These are phyloP conservation scores for Ciconia stormi DNA, from an alignment of 2,113 vertebrate genomes.

Conservation along the genomic window DNA sequence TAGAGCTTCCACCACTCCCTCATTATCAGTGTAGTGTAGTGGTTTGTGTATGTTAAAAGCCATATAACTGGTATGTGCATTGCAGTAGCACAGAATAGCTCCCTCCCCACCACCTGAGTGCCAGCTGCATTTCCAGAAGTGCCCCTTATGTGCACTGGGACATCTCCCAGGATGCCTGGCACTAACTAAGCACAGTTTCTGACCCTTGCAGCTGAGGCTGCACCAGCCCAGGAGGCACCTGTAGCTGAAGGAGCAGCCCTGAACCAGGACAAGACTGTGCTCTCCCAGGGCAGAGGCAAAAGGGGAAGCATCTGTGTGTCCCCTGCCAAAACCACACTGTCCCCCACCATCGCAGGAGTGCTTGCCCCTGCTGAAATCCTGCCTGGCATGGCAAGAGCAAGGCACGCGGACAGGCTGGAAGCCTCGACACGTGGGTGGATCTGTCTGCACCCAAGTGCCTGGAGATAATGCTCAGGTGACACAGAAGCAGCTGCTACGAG, in stretches of 20 bases:
- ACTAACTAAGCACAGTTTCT: background rate
- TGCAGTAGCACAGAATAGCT: background rate
- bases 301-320: accelerated
- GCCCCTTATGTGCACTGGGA: accelerated
- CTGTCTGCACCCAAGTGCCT: background rate
- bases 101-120: background rate
- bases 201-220: background rate
- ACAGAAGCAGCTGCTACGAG: background rate
- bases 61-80: accelerated
- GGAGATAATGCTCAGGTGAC: background rate
- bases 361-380: background rate
- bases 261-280: background rate
- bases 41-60: background rate
- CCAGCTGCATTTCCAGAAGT: background rate
- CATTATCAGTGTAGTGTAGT: accelerated
- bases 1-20: background rate
- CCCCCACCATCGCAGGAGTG: accelerated
- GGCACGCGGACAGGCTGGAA: background rate
- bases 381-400: background rate
- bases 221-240: background rate
- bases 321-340: background rate
- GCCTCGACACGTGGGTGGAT: accelerated
- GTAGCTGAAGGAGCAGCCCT: background rate
- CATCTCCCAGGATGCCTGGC: background rate
- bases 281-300: accelerated